Evolutionary conservation across 2,888 invertebrate species (phyloP), one percentile per base, ranked within the genome.

Genomic region (Platycheirus rosarum): DNA sequence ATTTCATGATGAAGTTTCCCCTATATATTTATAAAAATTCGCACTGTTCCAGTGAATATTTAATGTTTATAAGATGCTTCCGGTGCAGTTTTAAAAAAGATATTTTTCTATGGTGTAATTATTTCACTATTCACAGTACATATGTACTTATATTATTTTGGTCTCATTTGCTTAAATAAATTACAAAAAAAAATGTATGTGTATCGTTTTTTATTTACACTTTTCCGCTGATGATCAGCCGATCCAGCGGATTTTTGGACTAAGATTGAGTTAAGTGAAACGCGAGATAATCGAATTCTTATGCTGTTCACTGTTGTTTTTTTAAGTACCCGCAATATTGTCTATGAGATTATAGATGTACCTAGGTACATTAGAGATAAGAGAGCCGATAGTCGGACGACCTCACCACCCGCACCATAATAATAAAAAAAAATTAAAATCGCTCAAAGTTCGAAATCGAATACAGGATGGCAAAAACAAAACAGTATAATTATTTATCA

Each of bases 401-500:
- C 84, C 84, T 84, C 68, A 84, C 84, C 84, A 78, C 84, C 84
- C 84, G 84, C 84, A 84, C 68, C 51, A 84, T 40, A 40, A 63
- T 77, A 78, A 79, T 84, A 76, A 84, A 85, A 79, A 84, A 76
- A 84, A 85, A 35, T 46, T 68, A 69, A 66, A 84, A 84, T 77
- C 73, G 84, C 77, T 82, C 85, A 82, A 76, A 85, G 75, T 84
- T 84, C 85, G 75, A 78, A 84, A 73, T 82, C 78, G 74, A 78
- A 84, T 79, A 74, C 71, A 77, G 74, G 57, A 62, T 69, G 60
- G 40, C 76, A 76, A 42, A 11, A 74, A 49, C 46, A 23, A 23
- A 60, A 35, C 20, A 20, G 20, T 55, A 42, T n/a, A n/a, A 14
- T 23, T 23, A 26, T 42, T n/a, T 23, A 40, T 14, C 9, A 7